Evolutionary conservation across 2,888 invertebrate species (phyloP).

Genomic region (Cephus spinipes): DNA sequence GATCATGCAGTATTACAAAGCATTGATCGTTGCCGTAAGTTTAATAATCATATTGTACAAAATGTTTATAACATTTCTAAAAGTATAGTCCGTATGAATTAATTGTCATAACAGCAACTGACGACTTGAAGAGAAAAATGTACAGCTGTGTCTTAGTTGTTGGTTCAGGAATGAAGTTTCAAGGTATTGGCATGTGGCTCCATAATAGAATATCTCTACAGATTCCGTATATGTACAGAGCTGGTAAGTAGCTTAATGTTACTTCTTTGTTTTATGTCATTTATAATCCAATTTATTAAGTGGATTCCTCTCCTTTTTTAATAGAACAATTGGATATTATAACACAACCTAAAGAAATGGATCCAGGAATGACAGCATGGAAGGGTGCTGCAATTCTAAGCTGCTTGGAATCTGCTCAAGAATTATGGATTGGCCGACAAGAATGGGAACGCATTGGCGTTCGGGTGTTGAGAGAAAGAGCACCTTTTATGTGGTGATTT

Average conservation of each 20-base stretch:
- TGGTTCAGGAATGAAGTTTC: slow-evolving; percentile 91
- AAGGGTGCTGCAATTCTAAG: slow-evolving; percentile 95
- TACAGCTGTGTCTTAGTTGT: slow-evolving; percentile 92
- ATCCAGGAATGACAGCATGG: slow-evolving; percentile 91
- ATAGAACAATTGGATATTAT: slow-evolving; percentile 88
- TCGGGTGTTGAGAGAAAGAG: slow-evolving; percentile 87
- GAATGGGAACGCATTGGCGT: slow-evolving; percentile 92
- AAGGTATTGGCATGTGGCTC: slow-evolving; percentile 87
- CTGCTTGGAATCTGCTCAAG: slow-evolving; percentile 91
- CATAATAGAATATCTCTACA: slow-evolving; percentile 88
- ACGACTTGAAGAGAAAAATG: slow-evolving; percentile 94
- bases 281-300: not conserved
- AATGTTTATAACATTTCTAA: not conserved
- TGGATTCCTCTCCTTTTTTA: slow-evolving; percentile 26
- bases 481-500: slow-evolving; percentile 88
- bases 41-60: not conserved
- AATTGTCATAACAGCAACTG: slow-evolving; percentile 71
- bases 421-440: slow-evolving; percentile 87
- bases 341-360: slow-evolving; percentile 91
- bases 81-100: too few relatives aligned
- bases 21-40: slow-evolving; percentile 87
- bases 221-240: slow-evolving; percentile 83
- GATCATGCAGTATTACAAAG: slow-evolving; percentile 93
- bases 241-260: slow-evolving; percentile 63
- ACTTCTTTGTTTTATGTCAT: not conserved